These are phyloP conservation scores for Drosophila bocki DNA, from an alignment of 1,140 invertebrate species.

Conservation along the genomic window DNA sequence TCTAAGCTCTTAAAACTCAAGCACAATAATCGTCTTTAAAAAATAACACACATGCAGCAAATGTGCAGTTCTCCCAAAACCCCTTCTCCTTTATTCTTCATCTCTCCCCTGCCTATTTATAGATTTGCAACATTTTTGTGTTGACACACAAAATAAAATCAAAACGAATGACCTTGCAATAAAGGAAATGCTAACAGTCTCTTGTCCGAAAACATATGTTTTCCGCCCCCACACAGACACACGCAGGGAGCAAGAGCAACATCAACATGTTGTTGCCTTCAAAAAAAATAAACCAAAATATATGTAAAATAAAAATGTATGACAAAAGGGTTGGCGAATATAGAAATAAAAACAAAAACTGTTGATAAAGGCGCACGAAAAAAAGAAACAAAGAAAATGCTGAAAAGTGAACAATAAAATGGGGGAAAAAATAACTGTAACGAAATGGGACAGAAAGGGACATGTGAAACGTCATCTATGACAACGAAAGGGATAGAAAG, in stretches of 20 bases:
- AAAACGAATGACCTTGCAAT: slow-evolving; percentile 80
- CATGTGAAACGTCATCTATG: background rate
- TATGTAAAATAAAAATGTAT: slow-evolving; percentile 1
- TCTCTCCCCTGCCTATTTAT: background rate
- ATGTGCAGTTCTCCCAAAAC: background rate
- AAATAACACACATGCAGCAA: background rate
- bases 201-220: slow-evolving; percentile 63
- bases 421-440: slow-evolving; percentile 7
- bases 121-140: slow-evolving; percentile 38
- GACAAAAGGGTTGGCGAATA: slow-evolving; percentile 60
- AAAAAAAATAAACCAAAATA: slow-evolving; percentile 12
- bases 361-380: slow-evolving; percentile 38
- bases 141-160: slow-evolving; percentile 81
- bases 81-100: background rate
- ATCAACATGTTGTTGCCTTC: slow-evolving; percentile 71
- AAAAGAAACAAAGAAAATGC: slow-evolving; percentile 35
- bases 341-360: slow-evolving; percentile 64
- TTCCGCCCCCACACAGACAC: slow-evolving; percentile 26
- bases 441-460: slow-evolving; percentile 3
- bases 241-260: slow-evolving; percentile 3
- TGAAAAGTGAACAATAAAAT: slow-evolving; percentile 14
- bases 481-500: slow-evolving; percentile 6
- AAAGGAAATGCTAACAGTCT: slow-evolving; percentile 52
- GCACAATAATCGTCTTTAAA: background rate
- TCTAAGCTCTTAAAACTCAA: too few relatives aligned